phyloP scores from a whole-genome alignment of 2,888 invertebrate genomes.

The Melieria crassipennis region DNA sequence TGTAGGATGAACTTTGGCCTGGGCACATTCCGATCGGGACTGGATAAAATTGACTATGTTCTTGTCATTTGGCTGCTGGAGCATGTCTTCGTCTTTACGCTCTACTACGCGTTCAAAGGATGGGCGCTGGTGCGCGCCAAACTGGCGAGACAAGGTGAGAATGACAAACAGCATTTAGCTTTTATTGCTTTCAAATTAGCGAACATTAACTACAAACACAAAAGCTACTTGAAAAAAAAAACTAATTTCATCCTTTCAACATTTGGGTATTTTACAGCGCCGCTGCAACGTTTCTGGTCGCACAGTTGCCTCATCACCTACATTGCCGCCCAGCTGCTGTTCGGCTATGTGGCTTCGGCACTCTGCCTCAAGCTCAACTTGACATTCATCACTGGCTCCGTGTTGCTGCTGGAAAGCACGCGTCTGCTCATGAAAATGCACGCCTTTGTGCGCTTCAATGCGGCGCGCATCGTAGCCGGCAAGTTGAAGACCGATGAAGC shows the following conservation, averaged over 20 bases:
- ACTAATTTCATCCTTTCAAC: neutral
- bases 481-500: slow-evolving; percentile 70
- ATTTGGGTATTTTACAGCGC: slow-evolving; percentile 44
- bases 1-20: slow-evolving; percentile 58
- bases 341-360: slow-evolving; percentile 53
- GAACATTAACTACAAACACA: neutral
- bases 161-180: no score
- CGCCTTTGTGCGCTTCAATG: slow-evolving; percentile 80
- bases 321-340: slow-evolving; percentile 53
- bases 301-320: slow-evolving; percentile 55
- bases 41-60: slow-evolving; percentile 71
- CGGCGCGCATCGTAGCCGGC: slow-evolving; percentile 69
- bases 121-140: slow-evolving; percentile 66
- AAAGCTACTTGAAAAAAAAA: no score
- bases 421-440: slow-evolving; percentile 89
- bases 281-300: slow-evolving; percentile 56
- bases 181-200: neutral
- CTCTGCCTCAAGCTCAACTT: slow-evolving; percentile 54
- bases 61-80: slow-evolving; percentile 69
- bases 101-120: slow-evolving; percentile 65
- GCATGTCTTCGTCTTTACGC: slow-evolving; percentile 64
- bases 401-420: slow-evolving; percentile 68
- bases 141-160: slow-evolving; percentile 50
- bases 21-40: slow-evolving; percentile 69
- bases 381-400: slow-evolving; percentile 56